Evolutionary conservation across 2,797 vertebrate species (phyloP).

Genomic region (Aldrovandia affinis): DNA sequence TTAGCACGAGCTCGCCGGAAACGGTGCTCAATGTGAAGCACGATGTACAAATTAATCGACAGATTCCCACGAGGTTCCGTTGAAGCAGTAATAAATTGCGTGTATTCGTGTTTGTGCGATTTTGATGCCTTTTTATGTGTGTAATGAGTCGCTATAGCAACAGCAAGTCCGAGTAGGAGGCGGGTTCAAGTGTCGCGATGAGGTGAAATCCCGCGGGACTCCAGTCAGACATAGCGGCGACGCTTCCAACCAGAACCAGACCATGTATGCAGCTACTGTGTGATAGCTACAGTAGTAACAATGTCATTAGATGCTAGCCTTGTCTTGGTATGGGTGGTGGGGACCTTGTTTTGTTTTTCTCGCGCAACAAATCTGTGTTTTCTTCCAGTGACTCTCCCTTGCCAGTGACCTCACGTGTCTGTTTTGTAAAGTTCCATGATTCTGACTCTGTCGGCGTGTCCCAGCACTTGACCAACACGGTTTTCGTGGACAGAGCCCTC

Average conservation of each 20-base stretch:
- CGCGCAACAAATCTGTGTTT: constrained; percentile 81
- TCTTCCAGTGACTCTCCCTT: constrained; percentile 98
- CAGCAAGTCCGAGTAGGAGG: constrained; percentile 63
- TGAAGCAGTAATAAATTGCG: no score
- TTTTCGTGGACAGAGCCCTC: constrained; percentile 99
- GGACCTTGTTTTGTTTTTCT: constrained; percentile 70
- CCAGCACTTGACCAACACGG: constrained; percentile 99
- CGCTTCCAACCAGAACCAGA: no score
- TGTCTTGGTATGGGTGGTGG: not conserved
- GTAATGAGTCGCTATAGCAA: constrained; percentile 26
- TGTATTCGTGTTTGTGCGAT: no score
- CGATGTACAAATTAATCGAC: no score
- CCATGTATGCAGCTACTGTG: not conserved
- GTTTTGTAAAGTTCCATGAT: constrained; percentile 99
- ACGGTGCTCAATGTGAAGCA: no score
- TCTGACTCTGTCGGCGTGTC: constrained; percentile 95
- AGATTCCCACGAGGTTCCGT: no score
- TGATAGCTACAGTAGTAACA: not conserved
- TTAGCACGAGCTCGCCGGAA: no score
- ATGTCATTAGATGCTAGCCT: not conserved
- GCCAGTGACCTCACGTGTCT: constrained; percentile 99
- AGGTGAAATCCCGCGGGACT: not conserved
- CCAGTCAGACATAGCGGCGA: not conserved
- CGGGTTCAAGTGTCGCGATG: not conserved
- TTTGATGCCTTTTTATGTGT: no score